Evolutionary conservation across 2,113 vertebrate species (phyloP), one percentile per base, ranked within the genome.

Genomic region (Lutjanus erythropterus): DNA sequence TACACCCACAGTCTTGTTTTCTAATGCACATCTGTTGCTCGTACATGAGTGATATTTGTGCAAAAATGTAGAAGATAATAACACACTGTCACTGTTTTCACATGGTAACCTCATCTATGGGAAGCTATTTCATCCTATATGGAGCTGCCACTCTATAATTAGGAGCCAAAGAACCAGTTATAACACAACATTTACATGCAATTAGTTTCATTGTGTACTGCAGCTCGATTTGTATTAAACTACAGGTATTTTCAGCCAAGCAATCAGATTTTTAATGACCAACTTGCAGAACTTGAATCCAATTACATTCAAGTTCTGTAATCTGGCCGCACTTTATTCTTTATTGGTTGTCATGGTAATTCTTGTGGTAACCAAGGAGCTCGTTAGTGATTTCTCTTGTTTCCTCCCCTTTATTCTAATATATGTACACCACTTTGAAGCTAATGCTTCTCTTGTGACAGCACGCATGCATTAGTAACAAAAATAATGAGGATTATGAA

Each of bases 271-370:
- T 73, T 59, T 65, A 85, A 91, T 81, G 49, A 68, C 55, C 39
- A 78, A 84, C 70, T 73, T 37, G 49, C 70, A 61, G 31, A 69
- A 83, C 74, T 68, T 64, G 25, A 78, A 83, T 84, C 49, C 71
- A 87, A 86, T 90, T 88, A 84, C 35, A 82, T 70, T 61, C 21
- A 70, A 78, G 60, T 81, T 71, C 71, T 52, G 39, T 82, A 70
- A 77, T 80, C 49, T 78, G 67, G 41, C 56, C 27, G 4, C 60
- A 66, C 44, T 88, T 87, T 70, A 67, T 71, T 78, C 74, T 75
- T 86, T 46, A 62, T 59, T 75, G 77, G 86, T 93, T 90, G 75
- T 88, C 84, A 87, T 89, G 80, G 88, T 37, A 41, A 86, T 87
- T 61, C 25, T 11, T 67, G 50, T 64, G 75, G 78, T 81, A 88